Evolutionary conservation across 37 sponge, comb jelly and placozoan genomes (phyloP).

Genomic region (Spongilla lacustris): DNA sequence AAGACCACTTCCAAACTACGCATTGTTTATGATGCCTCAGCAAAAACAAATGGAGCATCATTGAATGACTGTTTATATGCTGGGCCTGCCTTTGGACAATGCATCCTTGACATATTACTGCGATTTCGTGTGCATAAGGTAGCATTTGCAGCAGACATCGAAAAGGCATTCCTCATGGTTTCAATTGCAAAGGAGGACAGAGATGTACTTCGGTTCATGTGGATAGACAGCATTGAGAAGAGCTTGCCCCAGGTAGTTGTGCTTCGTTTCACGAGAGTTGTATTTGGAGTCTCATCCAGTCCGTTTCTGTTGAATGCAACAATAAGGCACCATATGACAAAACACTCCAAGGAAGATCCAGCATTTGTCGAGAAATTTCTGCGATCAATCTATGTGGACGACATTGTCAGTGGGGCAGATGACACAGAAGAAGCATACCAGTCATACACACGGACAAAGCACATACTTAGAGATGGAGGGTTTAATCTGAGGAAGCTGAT

Average conservation of each 20-base stretch:
- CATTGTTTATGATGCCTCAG: slow-evolving; percentile 40
- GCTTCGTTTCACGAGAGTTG: slow-evolving; percentile 23
- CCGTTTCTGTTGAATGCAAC: slow-evolving; percentile 47
- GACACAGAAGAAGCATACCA: slow-evolving; percentile 9
- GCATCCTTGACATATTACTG: slow-evolving; percentile 17
- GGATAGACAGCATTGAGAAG: slow-evolving; percentile 15
- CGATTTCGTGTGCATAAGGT: slow-evolving; percentile 28
- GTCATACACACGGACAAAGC: slow-evolving; percentile 23
- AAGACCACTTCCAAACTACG: slow-evolving; percentile 39
- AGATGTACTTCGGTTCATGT: slow-evolving; percentile 38
- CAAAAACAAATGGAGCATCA: slow-evolving; percentile 14
- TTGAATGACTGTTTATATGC: slow-evolving; percentile 45
- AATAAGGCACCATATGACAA: slow-evolving; percentile 12
- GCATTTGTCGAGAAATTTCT: not conserved
- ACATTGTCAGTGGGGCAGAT: slow-evolving; percentile 28
- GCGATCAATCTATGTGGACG: slow-evolving; percentile 32
- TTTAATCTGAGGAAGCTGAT: slow-evolving; percentile 44
- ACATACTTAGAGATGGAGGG: slow-evolving; percentile 22
- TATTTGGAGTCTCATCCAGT: slow-evolving; percentile 36
- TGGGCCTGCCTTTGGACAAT: slow-evolving; percentile 7
- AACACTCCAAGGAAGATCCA: not conserved
- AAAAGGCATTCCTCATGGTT: slow-evolving; percentile 46
- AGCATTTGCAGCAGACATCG: slow-evolving; percentile 27
- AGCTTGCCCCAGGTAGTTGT: slow-evolving; percentile 7
- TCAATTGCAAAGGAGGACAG: slow-evolving; percentile 15